Conservation (phyloP, 2,113 vertebrate genomes). For the Perca flavescens region DNA sequence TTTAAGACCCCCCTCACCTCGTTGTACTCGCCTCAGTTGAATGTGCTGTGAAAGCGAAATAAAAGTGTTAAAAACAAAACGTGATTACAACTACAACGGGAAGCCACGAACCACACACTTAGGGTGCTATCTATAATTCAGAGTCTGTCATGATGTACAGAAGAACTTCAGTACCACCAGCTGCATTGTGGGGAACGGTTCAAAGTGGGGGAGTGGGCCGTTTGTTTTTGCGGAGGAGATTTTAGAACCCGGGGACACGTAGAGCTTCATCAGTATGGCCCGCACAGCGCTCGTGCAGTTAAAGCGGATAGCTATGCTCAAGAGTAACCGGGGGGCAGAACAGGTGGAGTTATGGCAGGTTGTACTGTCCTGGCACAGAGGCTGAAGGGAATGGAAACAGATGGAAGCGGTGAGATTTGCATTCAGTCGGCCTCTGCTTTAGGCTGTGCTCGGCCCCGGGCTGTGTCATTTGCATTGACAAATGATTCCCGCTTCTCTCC, state of each 20-base stretch:
- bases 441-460: constrained; percentile 57
- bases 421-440: constrained; percentile 64
- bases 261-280: constrained; percentile 52
- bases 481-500: constrained; percentile 68
- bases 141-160: constrained; percentile 2
- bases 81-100: not conserved
- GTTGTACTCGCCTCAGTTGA: constrained; percentile 13
- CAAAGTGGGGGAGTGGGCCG: constrained; percentile 12
- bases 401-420: constrained; percentile 69
- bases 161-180: not conserved
- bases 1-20: constrained; percentile 29
- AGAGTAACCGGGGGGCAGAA: constrained; percentile 54
- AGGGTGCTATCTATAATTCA: constrained; percentile 24
- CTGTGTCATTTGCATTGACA: constrained; percentile 76
- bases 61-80: constrained; percentile 14
- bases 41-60: constrained; percentile 37
- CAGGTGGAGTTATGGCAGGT: constrained; percentile 51
- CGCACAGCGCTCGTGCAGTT: constrained; percentile 51
- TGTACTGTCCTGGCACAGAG: constrained; percentile 32
- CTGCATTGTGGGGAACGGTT: constrained; percentile 25
- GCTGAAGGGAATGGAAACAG: constrained; percentile 58
- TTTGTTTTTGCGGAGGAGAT: constrained; percentile 60
- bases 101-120: constrained; percentile 6
- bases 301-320: constrained; percentile 39
- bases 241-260: constrained; percentile 57